These are phyloP conservation scores for Notarius quadriscutis DNA, from an alignment of 2,113 vertebrate species.

Conservation along the genomic window DNA sequence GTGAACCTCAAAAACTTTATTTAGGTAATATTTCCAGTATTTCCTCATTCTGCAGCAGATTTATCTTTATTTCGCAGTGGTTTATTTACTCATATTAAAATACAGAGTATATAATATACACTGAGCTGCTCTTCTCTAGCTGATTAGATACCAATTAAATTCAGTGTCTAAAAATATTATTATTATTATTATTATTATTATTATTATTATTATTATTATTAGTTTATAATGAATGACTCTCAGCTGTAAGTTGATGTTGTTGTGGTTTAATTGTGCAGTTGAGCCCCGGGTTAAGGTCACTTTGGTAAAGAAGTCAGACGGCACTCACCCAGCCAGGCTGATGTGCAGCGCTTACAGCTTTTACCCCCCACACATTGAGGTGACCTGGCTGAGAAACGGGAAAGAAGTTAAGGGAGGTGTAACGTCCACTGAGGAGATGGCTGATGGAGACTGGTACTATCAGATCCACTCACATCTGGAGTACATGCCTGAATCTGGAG, in stretches of 20 bases:
- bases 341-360: slow-evolving; percentile 58
- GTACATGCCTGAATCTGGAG: slow-evolving; percentile 58
- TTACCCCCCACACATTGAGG: slow-evolving; percentile 51
- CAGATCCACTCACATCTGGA: slow-evolving; percentile 63
- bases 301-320: slow-evolving; percentile 3
- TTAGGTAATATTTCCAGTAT: not conserved
- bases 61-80: not conserved
- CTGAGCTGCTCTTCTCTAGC: not conserved
- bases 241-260: not conserved
- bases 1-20: not conserved
- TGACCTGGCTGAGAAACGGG: slow-evolving; percentile 57
- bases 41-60: not conserved
- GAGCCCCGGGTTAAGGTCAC: slow-evolving; percentile 43
- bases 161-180: too few relatives aligned
- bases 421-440: slow-evolving; percentile 55
- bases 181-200: not conserved
- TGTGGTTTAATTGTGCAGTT: slow-evolving; percentile 35
- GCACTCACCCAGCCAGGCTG: slow-evolving; percentile 42
- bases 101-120: not conserved
- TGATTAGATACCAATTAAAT: not conserved
- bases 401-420: slow-evolving; percentile 7
- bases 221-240: too few relatives aligned
- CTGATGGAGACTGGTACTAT: slow-evolving; percentile 62
- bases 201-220: not conserved
- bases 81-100: not conserved